Evolutionary conservation across 2,888 invertebrate genomes (phyloP), one percentile per base, ranked within the genome.

Genomic region (Byasa hedistus): DNA sequence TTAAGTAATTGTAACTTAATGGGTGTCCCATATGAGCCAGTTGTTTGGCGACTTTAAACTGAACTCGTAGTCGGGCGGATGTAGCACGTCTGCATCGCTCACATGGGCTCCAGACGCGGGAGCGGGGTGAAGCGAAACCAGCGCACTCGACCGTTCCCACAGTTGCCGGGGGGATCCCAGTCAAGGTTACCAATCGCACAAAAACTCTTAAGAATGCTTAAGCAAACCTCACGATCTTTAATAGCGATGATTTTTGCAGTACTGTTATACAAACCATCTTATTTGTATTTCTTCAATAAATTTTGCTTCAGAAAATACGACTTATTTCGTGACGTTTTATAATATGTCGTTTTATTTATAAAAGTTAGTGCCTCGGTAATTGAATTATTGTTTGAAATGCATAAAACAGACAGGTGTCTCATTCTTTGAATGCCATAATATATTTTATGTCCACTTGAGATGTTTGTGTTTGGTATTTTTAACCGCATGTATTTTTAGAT

Each of bases 121-220:
- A 75, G 75, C 81, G 75, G 75, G 77, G 81, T 80, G 82, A 81
- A 83, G 81, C 80, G 80, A 83, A 86, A 83, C 69, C 39, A 55
- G 70, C 79, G 83, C 83, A 81, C 82, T 77, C 79, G 76, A 78
- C 81, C 79, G 85, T 89, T 90, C 89, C 89, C 90, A 91, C 91
- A 90, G 85, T 78, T 79, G 78, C 82, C 76, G 78, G 83, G 82
- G 85, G 86, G 83, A 83, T 79, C 79, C 83, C 79, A 85, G 80
- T 85, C 88, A 87, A 89, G 89, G 90, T 84, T 89, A 82, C 82
- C 84, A 86, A 85, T 84, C 79, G 80, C 82, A 85, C 82, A 87
- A 90, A 89, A 87, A 87, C 80, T 76, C 71, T 78, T 82, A 44
- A 24, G 79, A 77, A 77, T 79, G 73, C 70, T 73, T 72, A 77